Percentiles rank a stretch among this genome's conserved stretches.
phyloP scores from a whole-genome alignment of 2,113 vertebrate genomes.

The Diadophis punctatus region DNA sequence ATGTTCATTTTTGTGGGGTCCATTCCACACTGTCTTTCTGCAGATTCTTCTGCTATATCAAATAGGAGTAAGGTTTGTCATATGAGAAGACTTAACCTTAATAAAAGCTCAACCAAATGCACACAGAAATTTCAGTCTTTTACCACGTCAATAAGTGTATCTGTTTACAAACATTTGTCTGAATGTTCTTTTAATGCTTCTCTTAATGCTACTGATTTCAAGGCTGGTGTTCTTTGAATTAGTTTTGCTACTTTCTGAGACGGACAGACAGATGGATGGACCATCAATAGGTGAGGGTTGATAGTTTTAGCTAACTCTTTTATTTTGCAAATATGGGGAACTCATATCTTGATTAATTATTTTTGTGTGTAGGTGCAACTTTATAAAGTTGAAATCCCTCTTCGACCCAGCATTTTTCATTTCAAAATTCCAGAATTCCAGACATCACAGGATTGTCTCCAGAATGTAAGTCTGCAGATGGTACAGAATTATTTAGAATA shows the following conservation, averaged over 20 bases:
- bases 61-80: not conserved
- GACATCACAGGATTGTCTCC: not conserved
- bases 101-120: not conserved
- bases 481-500: not conserved
- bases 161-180: not conserved
- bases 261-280: not conserved
- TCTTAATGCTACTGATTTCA: not conserved
- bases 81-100: not conserved
- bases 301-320: not conserved
- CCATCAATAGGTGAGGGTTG: not conserved
- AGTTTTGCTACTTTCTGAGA: not conserved
- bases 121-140: not conserved
- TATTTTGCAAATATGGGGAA: not conserved
- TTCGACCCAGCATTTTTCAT: no score
- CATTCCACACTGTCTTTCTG: not conserved
- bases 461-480: not conserved
- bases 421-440: not conserved
- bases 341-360: not conserved
- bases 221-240: not conserved
- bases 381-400: not conserved
- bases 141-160: not conserved
- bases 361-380: not conserved
- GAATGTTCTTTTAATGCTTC: not conserved
- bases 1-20: not conserved
- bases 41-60: not conserved